Percentiles rank a stretch among this genome's conserved stretches.
Evolutionary conservation across 2,113 vertebrate genomes (phyloP).

Genomic region (Daphoenositta chrysoptera): DNA sequence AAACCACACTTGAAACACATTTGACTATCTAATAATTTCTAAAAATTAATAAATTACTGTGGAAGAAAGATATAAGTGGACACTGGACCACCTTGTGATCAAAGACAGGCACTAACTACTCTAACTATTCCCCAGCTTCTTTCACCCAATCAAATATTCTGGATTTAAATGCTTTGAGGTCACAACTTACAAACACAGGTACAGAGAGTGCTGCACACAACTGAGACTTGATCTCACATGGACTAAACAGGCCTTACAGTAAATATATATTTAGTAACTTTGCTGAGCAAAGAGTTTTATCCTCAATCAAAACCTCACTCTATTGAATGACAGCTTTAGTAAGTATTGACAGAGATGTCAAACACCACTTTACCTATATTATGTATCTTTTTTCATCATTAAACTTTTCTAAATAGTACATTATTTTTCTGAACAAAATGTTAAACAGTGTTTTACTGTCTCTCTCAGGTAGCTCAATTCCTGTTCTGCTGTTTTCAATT

Average conservation of each 20-base stretch:
- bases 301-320: background rate
- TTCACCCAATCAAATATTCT: background rate
- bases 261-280: background rate
- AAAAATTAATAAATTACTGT: background rate
- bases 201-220: background rate
- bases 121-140: background rate
- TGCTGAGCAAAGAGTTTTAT: background rate
- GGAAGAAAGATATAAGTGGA: constrained; percentile 3
- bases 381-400: background rate
- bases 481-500: constrained; percentile 36
- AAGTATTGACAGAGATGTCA: background rate
- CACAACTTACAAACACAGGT: background rate
- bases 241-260: background rate
- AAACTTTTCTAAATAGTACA: background rate
- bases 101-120: background rate
- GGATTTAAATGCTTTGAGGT: background rate
- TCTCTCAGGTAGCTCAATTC: constrained; percentile 47
- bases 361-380: background rate
- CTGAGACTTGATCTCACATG: background rate
- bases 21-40: background rate
- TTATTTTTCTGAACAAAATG: background rate
- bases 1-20: background rate
- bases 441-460: background rate
- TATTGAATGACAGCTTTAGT: background rate
- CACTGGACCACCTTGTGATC: background rate